These are phyloP conservation scores for Mactra quadrangularis DNA, from an alignment of 1,140 invertebrate species.

Conservation along the genomic window DNA sequence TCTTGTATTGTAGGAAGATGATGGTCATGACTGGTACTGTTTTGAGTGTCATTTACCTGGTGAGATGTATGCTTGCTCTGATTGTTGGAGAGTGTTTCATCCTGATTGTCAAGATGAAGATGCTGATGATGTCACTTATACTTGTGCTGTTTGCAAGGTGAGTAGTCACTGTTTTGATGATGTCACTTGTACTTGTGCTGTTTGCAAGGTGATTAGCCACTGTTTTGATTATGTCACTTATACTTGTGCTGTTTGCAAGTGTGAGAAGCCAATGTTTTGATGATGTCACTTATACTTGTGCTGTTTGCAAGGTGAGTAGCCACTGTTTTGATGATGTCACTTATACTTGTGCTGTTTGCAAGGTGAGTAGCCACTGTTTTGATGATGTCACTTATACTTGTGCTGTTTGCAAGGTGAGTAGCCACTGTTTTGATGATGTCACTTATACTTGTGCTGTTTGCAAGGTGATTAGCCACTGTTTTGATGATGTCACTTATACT, in stretches of 20 bases:
- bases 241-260: slow-evolving; percentile 81
- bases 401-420: slow-evolving; percentile 84
- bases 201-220: no score
- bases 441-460: neutral
- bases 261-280: no score
- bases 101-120: slow-evolving; percentile 86
- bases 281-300: no score
- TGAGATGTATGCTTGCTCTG: slow-evolving; percentile 87
- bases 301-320: no score
- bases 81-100: slow-evolving; percentile 89
- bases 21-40: slow-evolving; percentile 90
- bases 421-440: no score
- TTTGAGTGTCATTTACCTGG: slow-evolving; percentile 90
- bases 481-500: no score
- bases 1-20: slow-evolving; percentile 72
- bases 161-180: no score
- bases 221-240: neutral
- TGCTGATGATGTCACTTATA: slow-evolving; percentile 83
- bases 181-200: no score
- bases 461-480: neutral
- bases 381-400: no score
- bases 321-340: no score
- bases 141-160: slow-evolving; percentile 85
- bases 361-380: no score
- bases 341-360: no score